A percentile compares a stretch with the other conserved stretches of the same genome.
These are phyloP conservation scores for Epizoanthus stellaris DNA, from an alignment of 92 coral and sea anemone species.

Conservation along the genomic window DNA sequence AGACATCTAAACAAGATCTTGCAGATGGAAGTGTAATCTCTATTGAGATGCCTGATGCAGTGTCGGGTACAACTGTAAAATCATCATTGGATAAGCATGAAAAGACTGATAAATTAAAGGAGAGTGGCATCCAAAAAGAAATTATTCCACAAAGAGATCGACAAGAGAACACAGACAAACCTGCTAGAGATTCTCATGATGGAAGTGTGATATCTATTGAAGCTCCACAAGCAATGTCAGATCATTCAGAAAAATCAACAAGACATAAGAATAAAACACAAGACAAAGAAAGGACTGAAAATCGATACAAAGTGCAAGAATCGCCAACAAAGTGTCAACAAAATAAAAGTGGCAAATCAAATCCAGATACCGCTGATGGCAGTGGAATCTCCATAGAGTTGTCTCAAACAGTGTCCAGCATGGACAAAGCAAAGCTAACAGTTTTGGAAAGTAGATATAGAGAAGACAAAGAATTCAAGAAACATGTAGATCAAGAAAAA, in stretches of 20 bases:
- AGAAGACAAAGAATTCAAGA: not conserved
- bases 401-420: not conserved
- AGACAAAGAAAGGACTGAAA: not conserved
- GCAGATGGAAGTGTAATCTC: conserved; percentile 39
- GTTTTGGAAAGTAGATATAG: not conserved
- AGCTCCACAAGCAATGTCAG: not conserved
- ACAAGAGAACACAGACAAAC: not conserved
- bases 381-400: conserved; percentile 19
- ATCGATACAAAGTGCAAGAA: not conserved
- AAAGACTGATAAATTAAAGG: not conserved
- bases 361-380: conserved; percentile 10
- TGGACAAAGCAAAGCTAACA: not conserved
- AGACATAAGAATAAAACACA: not conserved
- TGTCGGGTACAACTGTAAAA: not conserved
- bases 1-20: not conserved
- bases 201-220: not conserved
- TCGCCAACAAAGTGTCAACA: not conserved
- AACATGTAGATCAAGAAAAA: not conserved
- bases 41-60: conserved; percentile 25
- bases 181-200: not conserved
- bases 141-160: not conserved
- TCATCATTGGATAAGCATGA: not conserved
- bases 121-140: not conserved
- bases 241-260: not conserved
- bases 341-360: not conserved